Evolutionary conservation across 2,113 vertebrate species (phyloP).

Genomic region (Hippopotamus amphibius): DNA sequence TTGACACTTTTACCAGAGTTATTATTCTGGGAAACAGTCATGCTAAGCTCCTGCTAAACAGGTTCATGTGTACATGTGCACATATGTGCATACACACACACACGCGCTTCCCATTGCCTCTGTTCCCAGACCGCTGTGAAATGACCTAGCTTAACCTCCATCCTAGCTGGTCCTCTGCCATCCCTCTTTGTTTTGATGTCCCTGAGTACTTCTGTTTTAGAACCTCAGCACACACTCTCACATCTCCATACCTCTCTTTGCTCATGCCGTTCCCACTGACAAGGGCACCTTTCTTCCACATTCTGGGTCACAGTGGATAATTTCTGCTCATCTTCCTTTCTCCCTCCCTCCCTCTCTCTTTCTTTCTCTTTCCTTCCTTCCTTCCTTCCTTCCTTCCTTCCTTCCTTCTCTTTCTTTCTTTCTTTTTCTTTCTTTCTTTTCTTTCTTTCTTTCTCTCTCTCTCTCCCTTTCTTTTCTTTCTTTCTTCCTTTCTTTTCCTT

Average conservation of each 20-base stretch:
- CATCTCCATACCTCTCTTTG: neutral
- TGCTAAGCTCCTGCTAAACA: neutral
- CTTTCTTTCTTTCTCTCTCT: too few species aligned
- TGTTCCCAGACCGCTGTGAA: neutral
- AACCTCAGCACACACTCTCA: rapidly evolving
- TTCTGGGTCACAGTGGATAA: neutral
- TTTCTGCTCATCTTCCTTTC: neutral
- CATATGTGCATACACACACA: neutral
- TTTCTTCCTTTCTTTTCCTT: too few species aligned
- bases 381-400: too few species aligned
- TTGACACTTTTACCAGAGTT: neutral
- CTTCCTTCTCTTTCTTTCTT: too few species aligned
- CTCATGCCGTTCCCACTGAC: neutral
- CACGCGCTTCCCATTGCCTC: neutral
- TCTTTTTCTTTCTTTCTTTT: too few species aligned
- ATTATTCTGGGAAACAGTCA: neutral
- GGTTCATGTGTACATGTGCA: neutral
- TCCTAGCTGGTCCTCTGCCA: neutral
- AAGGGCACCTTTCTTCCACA: neutral
- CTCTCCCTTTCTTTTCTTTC: too few species aligned
- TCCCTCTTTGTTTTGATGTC: neutral
- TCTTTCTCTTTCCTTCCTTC: too few species aligned
- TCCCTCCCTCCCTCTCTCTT: too few species aligned
- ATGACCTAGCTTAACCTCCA: neutral
- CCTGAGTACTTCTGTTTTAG: neutral